A percentile compares a stretch with the other conserved stretches of the same genome.
Evolutionary conservation across 2,888 invertebrate species (phyloP).

Genomic region (Selenia dentaria): DNA sequence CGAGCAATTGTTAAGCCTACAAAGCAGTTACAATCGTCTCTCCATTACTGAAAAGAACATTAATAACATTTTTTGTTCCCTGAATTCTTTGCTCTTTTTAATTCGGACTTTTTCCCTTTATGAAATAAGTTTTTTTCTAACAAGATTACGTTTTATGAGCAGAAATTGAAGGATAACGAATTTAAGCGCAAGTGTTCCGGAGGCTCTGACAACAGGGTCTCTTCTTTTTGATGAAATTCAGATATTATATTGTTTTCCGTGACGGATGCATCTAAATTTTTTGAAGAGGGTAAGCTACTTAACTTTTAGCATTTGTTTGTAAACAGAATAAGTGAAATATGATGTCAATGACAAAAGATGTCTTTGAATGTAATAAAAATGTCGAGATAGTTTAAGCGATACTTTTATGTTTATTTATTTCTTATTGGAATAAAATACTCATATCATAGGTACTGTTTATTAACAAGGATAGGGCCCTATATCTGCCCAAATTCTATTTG

Average conservation of each 20-base stretch:
- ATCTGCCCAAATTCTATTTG: no score
- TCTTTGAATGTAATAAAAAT: no score
- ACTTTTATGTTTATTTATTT: no score
- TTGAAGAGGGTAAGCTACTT: slow-evolving; percentile 57
- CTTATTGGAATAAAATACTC: no score
- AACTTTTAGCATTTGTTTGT: slow-evolving; percentile 47
- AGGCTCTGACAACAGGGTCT: slow-evolving; percentile 16
- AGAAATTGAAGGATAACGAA: slow-evolving; percentile 78
- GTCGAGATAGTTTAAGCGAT: no score
- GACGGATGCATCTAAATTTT: slow-evolving; percentile 32
- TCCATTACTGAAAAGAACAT: slow-evolving; percentile 66
- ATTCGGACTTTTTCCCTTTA: slow-evolving; percentile 63
- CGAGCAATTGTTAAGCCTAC: slow-evolving; percentile 61
- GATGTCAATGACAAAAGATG: no score
- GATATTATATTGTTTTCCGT: slow-evolving; percentile 29
- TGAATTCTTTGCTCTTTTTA: slow-evolving; percentile 53
- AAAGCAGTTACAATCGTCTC: slow-evolving; percentile 59
- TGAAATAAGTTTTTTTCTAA: slow-evolving; percentile 80
- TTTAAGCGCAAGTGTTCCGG: slow-evolving; percentile 51
- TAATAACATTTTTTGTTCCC: slow-evolving; percentile 51
- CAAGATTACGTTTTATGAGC: slow-evolving; percentile 79
- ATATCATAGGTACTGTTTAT: no score
- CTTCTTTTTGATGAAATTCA: slow-evolving; percentile 27
- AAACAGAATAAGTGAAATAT: slow-evolving; percentile 12
- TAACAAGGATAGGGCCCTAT: no score